Evolutionary conservation across 2,113 vertebrate species (phyloP).

Genomic region (Phylloscopus whistleri): DNA sequence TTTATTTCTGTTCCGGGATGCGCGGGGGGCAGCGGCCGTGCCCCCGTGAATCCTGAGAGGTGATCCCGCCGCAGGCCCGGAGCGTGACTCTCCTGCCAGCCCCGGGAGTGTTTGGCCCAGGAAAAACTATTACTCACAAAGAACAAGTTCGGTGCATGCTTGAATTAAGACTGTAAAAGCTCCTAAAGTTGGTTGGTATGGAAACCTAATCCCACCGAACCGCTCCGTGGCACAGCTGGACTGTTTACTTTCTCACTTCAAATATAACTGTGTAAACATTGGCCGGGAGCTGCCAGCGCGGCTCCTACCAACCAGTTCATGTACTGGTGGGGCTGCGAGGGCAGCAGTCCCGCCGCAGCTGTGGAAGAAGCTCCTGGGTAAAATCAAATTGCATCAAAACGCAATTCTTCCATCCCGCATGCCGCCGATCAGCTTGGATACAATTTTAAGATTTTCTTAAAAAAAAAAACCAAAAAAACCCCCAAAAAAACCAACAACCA

Average conservation of each 20-base stretch:
- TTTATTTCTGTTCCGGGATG: not conserved
- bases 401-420: not conserved
- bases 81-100: not conserved
- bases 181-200: constrained; percentile 75
- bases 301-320: constrained; percentile 56
- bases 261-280: constrained; percentile 77
- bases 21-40: not conserved
- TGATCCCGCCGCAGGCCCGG: not conserved
- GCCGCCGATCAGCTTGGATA: not conserved
- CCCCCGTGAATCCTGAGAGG: not conserved
- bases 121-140: constrained; percentile 66
- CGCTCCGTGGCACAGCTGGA: constrained; percentile 68
- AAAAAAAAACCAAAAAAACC: not conserved
- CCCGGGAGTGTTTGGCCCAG: constrained; percentile 40
- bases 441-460: constrained; percentile 4
- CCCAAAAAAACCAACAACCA: not conserved
- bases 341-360: not conserved
- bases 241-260: constrained; percentile 77
- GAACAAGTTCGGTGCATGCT: constrained; percentile 67
- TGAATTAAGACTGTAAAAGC: constrained; percentile 72
- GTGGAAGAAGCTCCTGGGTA: not conserved
- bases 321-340: constrained; percentile 51
- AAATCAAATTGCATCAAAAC: constrained; percentile 32
- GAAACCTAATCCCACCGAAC: constrained; percentile 73
- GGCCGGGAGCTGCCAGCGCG: constrained; percentile 58